Conservation (phyloP, 2,113 vertebrate genomes). For the Arizona elegans region DNA sequence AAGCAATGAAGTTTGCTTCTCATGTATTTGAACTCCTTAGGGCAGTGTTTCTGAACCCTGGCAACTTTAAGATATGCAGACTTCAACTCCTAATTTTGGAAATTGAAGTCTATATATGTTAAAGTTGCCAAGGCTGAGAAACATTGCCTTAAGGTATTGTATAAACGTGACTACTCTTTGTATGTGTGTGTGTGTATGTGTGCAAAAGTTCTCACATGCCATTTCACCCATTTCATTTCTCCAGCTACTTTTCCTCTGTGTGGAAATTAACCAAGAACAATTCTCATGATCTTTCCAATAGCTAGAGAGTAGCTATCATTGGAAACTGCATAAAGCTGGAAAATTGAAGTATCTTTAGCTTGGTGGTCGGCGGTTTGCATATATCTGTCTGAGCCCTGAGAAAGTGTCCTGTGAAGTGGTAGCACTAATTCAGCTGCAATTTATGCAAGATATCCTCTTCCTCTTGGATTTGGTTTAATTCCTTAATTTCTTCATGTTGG, state of each 20-base stretch:
- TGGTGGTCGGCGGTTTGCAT: neutral
- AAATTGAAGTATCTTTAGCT: neutral
- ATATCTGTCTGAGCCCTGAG: neutral
- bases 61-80: neutral
- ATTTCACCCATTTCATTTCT: neutral
- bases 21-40: neutral
- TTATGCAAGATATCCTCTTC: neutral
- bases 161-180: neutral
- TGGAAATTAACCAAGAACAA: neutral
- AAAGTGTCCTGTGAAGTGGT: neutral
- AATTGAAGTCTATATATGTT: neutral
- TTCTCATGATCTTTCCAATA: neutral
- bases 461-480: neutral
- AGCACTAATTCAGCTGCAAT: neutral
- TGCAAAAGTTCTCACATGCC: neutral
- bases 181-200: neutral
- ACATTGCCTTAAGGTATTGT: neutral
- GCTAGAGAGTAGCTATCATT: neutral
- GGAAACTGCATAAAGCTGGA: neutral
- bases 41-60: neutral
- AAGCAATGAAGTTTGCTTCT: neutral
- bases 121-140: neutral
- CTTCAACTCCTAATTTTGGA: neutral
- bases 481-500: rapidly evolving
- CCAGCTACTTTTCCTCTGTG: neutral